These are phyloP conservation scores for Pituophis catenifer DNA, from an alignment of 2,113 vertebrate species.

Conservation along the genomic window DNA sequence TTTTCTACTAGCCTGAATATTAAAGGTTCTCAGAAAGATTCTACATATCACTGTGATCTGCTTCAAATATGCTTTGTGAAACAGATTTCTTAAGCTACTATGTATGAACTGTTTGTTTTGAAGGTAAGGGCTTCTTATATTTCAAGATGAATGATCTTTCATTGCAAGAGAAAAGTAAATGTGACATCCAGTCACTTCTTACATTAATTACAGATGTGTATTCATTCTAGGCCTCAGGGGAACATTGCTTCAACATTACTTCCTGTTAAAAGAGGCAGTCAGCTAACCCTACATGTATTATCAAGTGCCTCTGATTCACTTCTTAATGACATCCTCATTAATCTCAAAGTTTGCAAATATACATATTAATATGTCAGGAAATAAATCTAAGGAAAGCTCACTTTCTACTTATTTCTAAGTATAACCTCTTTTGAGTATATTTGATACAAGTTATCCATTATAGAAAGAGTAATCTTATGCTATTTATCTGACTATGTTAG, in stretches of 20 bases:
- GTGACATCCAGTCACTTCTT: conserved; percentile 25
- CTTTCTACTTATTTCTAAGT: not conserved
- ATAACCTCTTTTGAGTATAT: not conserved
- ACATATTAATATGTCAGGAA: not conserved
- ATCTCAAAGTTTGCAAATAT: conserved; percentile 29
- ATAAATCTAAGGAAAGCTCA: not conserved
- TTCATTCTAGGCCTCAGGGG: not conserved
- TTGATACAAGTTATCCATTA: not conserved
- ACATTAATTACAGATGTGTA: conserved; percentile 13
- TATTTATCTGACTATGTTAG: not conserved
- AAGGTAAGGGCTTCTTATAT: not conserved
- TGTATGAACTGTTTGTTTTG: not conserved
- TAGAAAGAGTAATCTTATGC: not conserved
- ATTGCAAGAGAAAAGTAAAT: not conserved
- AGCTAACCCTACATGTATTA: conserved; percentile 21
- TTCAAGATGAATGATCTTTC: conserved; percentile 33
- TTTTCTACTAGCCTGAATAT: not conserved
- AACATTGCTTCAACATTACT: not conserved
- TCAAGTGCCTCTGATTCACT: conserved; percentile 20
- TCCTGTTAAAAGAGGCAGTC: conserved; percentile 28
- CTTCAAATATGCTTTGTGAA: not conserved
- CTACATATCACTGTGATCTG: not conserved
- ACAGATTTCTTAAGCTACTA: not conserved
- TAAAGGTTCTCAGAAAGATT: conserved; percentile 3
- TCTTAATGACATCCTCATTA: conserved; percentile 28